A percentile compares a stretch with the other conserved stretches of the same genome.
Conservation (phyloP, 2,888 invertebrate species). For the Malacosoma neustria region DNA sequence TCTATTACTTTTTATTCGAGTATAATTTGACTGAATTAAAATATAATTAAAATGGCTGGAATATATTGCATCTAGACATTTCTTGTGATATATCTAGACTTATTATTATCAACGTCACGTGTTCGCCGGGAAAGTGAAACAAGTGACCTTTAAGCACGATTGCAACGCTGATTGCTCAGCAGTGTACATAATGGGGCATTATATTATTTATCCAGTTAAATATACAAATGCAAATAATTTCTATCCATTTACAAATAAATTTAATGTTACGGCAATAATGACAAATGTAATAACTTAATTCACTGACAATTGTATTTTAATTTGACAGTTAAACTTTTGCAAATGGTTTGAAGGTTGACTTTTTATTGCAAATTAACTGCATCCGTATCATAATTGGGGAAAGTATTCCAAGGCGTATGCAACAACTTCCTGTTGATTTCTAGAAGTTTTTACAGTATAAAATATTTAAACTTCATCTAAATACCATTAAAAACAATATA, state of each 20-base stretch:
- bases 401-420: too few species aligned
- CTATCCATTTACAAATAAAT: not conserved
- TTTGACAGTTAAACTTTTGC: not conserved
- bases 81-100: too few species aligned
- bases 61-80: too few species aligned
- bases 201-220: not conserved
- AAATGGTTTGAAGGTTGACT: not conserved
- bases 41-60: too few species aligned
- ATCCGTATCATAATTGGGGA: too few species aligned
- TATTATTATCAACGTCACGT: too few species aligned
- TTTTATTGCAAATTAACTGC: not conserved
- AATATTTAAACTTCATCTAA: too few species aligned
- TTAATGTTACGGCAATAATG: not conserved
- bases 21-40: too few species aligned
- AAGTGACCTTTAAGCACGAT: not conserved
- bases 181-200: not conserved
- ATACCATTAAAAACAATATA: too few species aligned
- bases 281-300: not conserved
- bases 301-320: not conserved
- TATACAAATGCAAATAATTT: not conserved
- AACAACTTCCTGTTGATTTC: too few species aligned
- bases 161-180: not conserved
- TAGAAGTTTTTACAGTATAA: too few species aligned
- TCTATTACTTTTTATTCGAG: too few species aligned
- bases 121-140: slow-evolving; percentile 19